Evolutionary conservation across 1,140 invertebrate genomes (phyloP).

Genomic region (Drosophila sp.): DNA sequence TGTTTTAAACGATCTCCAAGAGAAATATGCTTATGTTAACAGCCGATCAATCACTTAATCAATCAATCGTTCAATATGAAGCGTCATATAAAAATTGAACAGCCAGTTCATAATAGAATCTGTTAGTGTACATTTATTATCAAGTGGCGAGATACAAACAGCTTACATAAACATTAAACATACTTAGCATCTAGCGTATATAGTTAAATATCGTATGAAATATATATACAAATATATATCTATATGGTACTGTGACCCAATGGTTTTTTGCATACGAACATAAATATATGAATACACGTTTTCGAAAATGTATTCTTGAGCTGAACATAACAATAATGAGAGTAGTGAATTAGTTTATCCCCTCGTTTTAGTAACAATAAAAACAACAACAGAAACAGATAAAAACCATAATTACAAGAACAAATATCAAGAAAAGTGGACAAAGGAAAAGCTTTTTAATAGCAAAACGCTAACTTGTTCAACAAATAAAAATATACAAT

Average conservation of each 20-base stretch:
- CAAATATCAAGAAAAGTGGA: constrained; percentile 22
- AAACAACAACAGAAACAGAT: constrained; percentile 35
- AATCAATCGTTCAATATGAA: constrained; percentile 11
- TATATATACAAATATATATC: constrained; percentile 14
- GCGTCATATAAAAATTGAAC: constrained; percentile 12
- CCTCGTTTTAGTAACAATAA: constrained; percentile 52
- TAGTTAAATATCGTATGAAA: constrained; percentile 24
- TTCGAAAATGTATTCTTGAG: constrained; percentile 64
- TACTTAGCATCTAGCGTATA: constrained; percentile 27
- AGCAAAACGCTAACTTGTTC: too few relatives aligned
- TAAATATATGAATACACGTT: constrained; percentile 43
- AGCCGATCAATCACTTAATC: constrained; percentile 29
- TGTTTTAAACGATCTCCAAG: constrained; percentile 47
- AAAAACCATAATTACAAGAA: constrained; percentile 14
- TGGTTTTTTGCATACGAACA: constrained; percentile 52
- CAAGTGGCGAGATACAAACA: constrained; percentile 34
- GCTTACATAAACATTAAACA: constrained; percentile 27
- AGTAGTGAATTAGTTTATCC: constrained; percentile 69
- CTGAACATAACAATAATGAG: constrained; percentile 81
- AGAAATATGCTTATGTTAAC: constrained; percentile 16
- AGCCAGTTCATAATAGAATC: constrained; percentile 46
- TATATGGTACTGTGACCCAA: constrained; percentile 32
- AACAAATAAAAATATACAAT: too few relatives aligned
- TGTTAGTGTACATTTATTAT: constrained; percentile 72
- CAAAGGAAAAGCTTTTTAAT: constrained; percentile 11